These are phyloP conservation scores for Plotosus lineatus DNA, from an alignment of 2,113 vertebrate species.

Conservation along the genomic window DNA sequence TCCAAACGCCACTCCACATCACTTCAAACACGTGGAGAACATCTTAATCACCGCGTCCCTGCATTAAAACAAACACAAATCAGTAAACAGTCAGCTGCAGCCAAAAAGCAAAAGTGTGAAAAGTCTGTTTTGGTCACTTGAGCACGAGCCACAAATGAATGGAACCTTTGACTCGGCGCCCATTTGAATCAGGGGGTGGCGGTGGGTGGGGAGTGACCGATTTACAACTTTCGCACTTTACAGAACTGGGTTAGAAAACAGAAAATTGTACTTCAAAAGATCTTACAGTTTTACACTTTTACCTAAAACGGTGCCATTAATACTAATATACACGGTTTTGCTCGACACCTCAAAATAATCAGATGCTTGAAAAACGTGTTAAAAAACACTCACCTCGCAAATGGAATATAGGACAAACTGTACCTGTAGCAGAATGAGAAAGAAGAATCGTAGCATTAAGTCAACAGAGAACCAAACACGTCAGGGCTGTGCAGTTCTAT, in stretches of 20 bases:
- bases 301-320: not conserved
- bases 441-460: not conserved
- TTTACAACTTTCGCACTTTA: constrained; percentile 3
- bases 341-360: not conserved
- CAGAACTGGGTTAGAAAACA: not conserved
- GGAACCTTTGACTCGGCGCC: not conserved
- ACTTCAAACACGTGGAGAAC: constrained; percentile 54
- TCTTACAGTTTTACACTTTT: not conserved
- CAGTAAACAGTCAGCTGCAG: constrained; percentile 39
- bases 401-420: constrained; percentile 55
- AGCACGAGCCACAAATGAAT: constrained; percentile 17
- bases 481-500: not conserved
- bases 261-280: not conserved
- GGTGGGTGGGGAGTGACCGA: not conserved
- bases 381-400: constrained; percentile 49
- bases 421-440: constrained; percentile 39
- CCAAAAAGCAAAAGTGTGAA: constrained; percentile 47
- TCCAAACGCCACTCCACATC: constrained; percentile 37
- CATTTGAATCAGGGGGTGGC: not conserved
- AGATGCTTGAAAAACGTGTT: not conserved
- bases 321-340: not conserved
- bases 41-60: constrained; percentile 57
- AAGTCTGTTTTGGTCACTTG: constrained; percentile 41
- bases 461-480: not conserved
- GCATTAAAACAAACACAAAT: constrained; percentile 51